Conservation (phyloP, 2,888 invertebrate genomes). For the Philhelius pedissequus region DNA sequence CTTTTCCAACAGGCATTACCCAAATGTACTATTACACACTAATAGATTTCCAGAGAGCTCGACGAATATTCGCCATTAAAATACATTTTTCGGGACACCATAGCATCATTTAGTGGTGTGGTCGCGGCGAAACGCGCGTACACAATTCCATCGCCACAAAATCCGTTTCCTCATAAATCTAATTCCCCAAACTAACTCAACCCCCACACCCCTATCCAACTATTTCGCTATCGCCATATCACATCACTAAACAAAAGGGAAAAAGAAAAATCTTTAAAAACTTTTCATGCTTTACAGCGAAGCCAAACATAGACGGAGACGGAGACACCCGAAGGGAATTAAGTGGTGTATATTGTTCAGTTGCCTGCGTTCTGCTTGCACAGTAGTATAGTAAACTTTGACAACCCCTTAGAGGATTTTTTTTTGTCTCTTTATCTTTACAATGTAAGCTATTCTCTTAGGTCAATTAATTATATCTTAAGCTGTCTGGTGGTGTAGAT, state of each 20-base stretch:
- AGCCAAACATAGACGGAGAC: constrained; percentile 26
- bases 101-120: neutral
- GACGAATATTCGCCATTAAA: constrained; percentile 34
- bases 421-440: constrained; percentile 27
- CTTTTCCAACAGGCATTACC: neutral
- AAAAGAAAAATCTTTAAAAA: constrained; percentile 26
- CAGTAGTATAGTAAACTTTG: constrained; percentile 15
- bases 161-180: constrained; percentile 53
- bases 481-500: constrained; percentile 40
- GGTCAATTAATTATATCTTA: constrained; percentile 62
- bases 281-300: constrained; percentile 51
- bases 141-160: constrained; percentile 10
- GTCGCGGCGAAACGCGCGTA: neutral
- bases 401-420: constrained; percentile 38
- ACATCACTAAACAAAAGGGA: neutral
- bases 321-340: constrained; percentile 38
- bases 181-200: constrained; percentile 34
- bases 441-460: constrained; percentile 54
- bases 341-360: constrained; percentile 1
- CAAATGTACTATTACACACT: constrained; percentile 32
- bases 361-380: neutral
- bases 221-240: neutral
- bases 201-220: too few species aligned
- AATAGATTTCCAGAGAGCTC: constrained; percentile 1
- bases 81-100: constrained; percentile 35